These are phyloP conservation scores for Reinhardtius hippoglossoides DNA, from an alignment of 2,113 vertebrate genomes.

Conservation along the genomic window DNA sequence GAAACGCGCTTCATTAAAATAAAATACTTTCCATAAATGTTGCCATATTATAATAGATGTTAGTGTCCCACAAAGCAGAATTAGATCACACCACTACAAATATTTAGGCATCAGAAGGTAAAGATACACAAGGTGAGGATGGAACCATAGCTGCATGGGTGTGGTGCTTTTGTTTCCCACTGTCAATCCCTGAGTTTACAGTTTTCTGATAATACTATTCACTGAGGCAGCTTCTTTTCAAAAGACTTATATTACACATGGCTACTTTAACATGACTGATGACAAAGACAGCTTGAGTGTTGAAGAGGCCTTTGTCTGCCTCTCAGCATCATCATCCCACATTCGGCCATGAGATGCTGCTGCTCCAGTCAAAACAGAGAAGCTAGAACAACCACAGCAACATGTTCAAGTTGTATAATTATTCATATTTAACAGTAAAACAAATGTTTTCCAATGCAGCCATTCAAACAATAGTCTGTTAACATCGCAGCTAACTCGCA, in stretches of 20 bases:
- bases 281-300: background rate
- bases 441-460: background rate
- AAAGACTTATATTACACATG: background rate
- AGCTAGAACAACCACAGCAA: background rate
- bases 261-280: background rate
- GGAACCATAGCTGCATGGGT: background rate
- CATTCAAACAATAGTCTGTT: constrained; percentile 15
- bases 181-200: background rate
- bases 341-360: background rate
- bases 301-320: background rate
- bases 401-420: background rate
- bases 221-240: background rate
- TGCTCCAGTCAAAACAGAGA: background rate
- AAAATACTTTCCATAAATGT: no score
- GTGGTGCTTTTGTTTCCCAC: background rate
- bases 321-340: background rate
- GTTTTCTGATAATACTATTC: background rate
- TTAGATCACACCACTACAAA: no score
- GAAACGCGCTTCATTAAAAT: no score
- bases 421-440: background rate
- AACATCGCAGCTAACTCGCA: background rate
- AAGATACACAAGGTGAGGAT: background rate
- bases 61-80: no score
- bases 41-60: no score
- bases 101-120: background rate